Evolutionary conservation across 2,113 vertebrate genomes (phyloP).

Genomic region (Pseudorasbora parva): DNA sequence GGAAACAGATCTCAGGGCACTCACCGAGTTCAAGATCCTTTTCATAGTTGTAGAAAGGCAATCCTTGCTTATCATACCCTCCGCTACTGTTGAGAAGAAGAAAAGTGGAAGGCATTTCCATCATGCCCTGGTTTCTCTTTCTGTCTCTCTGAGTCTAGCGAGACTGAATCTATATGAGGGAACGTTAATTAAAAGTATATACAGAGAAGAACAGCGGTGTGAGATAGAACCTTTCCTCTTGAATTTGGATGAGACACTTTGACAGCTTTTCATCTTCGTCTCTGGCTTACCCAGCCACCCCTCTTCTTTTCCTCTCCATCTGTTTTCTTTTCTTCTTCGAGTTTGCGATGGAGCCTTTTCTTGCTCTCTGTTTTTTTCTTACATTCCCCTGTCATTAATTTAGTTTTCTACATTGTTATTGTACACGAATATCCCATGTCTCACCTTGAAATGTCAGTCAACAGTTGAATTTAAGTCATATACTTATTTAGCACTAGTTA

Average conservation of each 20-base stretch:
- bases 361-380: not conserved
- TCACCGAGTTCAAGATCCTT: slow-evolving; percentile 3
- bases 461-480: not conserved
- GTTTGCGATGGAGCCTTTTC: not conserved
- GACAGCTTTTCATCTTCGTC: slow-evolving; percentile 46
- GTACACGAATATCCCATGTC: not conserved
- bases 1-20: not conserved
- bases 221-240: slow-evolving; percentile 22
- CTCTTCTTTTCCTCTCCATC: slow-evolving; percentile 40
- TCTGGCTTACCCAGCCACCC: slow-evolving; percentile 22
- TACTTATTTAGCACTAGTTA: not conserved
- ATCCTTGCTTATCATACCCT: not conserved
- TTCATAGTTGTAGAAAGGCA: slow-evolving; percentile 6
- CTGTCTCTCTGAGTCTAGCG: not conserved
- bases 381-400: not conserved
- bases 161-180: slow-evolving; percentile 21
- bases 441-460: not conserved
- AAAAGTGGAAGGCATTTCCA: not conserved
- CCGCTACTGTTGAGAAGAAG: not conserved
- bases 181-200: slow-evolving; percentile 38
- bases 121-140: not conserved
- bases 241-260: slow-evolving; percentile 39
- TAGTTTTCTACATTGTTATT: not conserved
- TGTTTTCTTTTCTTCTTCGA: slow-evolving; percentile 19
- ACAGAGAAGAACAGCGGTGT: not conserved